These are phyloP conservation scores for Drosophila pachea DNA, from an alignment of 1,140 invertebrate species.

Conservation along the genomic window DNA sequence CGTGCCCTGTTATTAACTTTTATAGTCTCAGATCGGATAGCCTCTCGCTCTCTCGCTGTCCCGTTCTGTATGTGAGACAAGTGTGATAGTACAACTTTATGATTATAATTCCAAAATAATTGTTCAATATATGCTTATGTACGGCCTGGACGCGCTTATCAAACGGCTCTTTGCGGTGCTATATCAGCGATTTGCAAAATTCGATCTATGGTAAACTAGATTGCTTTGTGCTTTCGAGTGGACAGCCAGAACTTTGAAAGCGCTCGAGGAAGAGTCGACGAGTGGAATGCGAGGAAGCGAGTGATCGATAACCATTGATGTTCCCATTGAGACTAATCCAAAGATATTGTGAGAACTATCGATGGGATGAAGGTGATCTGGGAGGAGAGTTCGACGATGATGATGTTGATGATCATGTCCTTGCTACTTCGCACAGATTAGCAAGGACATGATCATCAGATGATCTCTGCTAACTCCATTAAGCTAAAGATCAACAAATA, in stretches of 20 bases:
- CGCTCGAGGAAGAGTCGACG: not conserved
- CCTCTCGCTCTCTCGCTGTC: no score
- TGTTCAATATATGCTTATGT: slow-evolving; percentile 54
- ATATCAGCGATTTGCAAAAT: slow-evolving; percentile 41
- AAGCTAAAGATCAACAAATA: not conserved
- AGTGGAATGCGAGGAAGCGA: not conserved
- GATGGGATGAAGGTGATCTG: not conserved
- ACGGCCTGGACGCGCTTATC: slow-evolving; percentile 13
- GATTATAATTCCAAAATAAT: slow-evolving; percentile 55
- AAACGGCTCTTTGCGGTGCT: slow-evolving; percentile 9
- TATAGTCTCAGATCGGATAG: slow-evolving; percentile 48
- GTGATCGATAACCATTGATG: no score
- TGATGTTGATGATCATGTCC: no score
- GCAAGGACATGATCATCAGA: no score
- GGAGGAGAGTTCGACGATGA: no score
- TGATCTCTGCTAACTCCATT: no score
- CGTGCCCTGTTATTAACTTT: slow-evolving; percentile 28
- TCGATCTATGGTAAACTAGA: slow-evolving; percentile 31
- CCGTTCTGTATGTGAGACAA: slow-evolving; percentile 3
- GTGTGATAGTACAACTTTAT: slow-evolving; percentile 26
- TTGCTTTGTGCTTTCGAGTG: slow-evolving; percentile 15
- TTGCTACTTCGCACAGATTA: no score
- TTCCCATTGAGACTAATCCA: not conserved
- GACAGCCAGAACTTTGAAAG: not conserved
- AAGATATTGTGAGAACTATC: not conserved